Evolutionary conservation across 2,888 invertebrate genomes (phyloP).

Genomic region (Spisula solida): DNA sequence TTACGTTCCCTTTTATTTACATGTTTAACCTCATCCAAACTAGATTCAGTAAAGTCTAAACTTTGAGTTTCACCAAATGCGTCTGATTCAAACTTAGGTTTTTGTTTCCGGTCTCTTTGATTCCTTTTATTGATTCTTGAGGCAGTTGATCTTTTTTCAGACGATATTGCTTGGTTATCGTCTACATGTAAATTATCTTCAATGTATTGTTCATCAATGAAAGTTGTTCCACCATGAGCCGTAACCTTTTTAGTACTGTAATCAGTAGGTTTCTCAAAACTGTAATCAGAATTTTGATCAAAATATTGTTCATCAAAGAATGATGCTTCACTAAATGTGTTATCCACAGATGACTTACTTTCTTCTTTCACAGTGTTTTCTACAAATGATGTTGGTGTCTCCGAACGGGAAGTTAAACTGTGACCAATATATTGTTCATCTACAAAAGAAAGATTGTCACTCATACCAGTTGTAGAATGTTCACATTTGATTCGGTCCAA

Average conservation of each 20-base stretch:
- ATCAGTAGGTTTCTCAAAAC: background rate
- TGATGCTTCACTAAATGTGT: background rate
- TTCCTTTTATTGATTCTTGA: background rate
- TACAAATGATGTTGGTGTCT: background rate
- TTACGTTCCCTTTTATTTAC: background rate
- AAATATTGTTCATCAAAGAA: constrained; percentile 54
- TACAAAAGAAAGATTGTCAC: background rate
- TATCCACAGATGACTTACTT: background rate
- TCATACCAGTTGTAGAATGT: background rate
- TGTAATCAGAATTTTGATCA: background rate
- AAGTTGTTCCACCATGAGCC: background rate
- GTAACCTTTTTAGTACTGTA: background rate
- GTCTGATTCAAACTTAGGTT: background rate
- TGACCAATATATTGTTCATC: background rate
- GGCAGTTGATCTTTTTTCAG: background rate
- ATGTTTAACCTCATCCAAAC: background rate
- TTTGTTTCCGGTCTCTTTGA: background rate
- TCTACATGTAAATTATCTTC: background rate
- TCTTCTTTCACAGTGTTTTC: background rate
- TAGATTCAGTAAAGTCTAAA: background rate
- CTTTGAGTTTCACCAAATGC: background rate
- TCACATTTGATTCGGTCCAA: background rate
- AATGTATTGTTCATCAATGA: constrained; percentile 55
- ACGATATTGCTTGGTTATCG: background rate
- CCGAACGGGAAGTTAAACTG: background rate